Base-by-base conservation (phyloP, 2,113 vertebrate species). In the Gulo gulo region DNA sequence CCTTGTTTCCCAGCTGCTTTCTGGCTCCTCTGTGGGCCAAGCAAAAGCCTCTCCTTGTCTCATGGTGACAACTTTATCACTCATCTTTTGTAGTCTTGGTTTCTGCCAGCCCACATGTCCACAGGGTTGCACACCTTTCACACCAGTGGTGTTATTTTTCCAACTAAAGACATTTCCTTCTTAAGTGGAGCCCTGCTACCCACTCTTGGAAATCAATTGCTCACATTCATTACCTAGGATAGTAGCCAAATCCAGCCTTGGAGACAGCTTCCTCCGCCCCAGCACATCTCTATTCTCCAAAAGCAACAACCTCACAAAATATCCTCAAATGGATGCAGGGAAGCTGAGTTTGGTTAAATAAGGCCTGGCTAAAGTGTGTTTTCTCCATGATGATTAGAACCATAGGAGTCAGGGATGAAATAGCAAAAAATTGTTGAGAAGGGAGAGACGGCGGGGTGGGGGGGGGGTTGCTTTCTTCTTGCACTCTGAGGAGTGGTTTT, bases 291-390 rank as follows among this genome's bases (percentile, higher is more conserved):
- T 39, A 2, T 87, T 94, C 31, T 95, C 65, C 52, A 69, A 59
- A 84, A 42, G 63, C 13, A 80, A 6, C 47, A 50, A 12, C 23
- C 14, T 85, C 34, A 9, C 34, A 86, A 82, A 65, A 31, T 18
- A 93, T 52, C 39, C 34, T 55, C 14, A 24, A 31, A 89, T 21
- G 9, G 47, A 95, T 73, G 42, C 16, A 67, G 59, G 74, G 9
- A 95, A 95, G 16, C 20, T 65, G 81, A 78, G 1, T 95, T 79
- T 97, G 59, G 52, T 47, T 90, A 81, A 89, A 94, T 45, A 76
- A 93, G 34, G 5, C 80, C 45, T 87, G 67, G 29, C n/a, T 78
- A 86, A 18, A 31, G 13, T 65, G 29, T 63, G 63, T 61, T 78
- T 94, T 92, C 57, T 42, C 39, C 78, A 2, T 78, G 74, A 71